A percentile compares a stretch with the other conserved stretches of the same genome.
Conservation (phyloP, 2,113 vertebrate genomes). For the Oreochromis aureus region DNA sequence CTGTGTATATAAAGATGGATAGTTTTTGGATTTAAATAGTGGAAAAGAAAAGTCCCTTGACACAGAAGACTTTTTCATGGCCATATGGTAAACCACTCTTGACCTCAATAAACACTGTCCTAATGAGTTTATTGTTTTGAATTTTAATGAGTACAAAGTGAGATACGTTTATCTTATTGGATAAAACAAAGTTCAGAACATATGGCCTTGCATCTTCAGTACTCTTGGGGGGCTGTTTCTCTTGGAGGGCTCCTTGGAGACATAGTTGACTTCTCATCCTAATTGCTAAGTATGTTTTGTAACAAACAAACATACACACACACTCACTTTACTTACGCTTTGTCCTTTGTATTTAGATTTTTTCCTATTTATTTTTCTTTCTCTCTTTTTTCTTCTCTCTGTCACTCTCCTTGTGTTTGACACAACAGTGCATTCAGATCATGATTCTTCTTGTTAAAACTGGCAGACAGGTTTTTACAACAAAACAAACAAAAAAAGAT, state of each 20-base stretch:
- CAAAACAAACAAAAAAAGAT: background rate
- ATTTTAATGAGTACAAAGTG: background rate
- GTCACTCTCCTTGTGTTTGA: background rate
- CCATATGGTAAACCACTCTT: background rate
- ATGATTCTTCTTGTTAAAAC: background rate
- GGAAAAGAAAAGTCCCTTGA: background rate
- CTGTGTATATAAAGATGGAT: background rate
- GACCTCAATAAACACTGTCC: background rate
- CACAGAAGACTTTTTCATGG: background rate
- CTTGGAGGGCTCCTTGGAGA: background rate
- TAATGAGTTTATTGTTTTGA: background rate
- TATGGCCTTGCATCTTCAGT: background rate
- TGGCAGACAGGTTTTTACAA: background rate
- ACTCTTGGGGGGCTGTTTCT: background rate
- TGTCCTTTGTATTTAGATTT: background rate
- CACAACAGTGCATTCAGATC: background rate
- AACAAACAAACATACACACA: background rate
- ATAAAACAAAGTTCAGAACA: background rate
- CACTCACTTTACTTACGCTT: background rate
- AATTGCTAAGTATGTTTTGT: background rate
- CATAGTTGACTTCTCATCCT: background rate
- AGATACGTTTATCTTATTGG: background rate
- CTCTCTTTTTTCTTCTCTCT: background rate
- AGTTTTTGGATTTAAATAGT: background rate
- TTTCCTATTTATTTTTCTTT: background rate